phyloP scores from a whole-genome alignment of 2,113 vertebrate species.

The Percopsis transmontana region DNA sequence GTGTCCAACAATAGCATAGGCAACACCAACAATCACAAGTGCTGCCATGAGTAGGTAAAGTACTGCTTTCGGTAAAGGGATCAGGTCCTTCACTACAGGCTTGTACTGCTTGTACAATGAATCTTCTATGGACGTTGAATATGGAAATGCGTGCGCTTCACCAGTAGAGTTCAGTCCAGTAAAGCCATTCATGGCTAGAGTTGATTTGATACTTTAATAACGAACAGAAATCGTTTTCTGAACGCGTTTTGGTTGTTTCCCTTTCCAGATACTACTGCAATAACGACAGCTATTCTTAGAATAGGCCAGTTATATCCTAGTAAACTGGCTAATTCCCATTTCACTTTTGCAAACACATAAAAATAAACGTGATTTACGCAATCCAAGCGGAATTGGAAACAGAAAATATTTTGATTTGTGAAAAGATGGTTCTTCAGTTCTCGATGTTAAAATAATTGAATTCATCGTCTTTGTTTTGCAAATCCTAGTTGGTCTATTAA shows the following conservation, averaged over 20 bases:
- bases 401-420: too few species aligned
- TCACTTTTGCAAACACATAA: background rate
- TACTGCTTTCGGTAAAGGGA: conserved; percentile 78
- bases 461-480: too few species aligned
- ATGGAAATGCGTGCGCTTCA: conserved; percentile 51
- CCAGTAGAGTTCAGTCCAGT: conserved; percentile 49
- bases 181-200: conserved; percentile 40
- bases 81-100: conserved; percentile 70
- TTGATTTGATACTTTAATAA: background rate
- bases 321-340: background rate
- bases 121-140: conserved; percentile 54
- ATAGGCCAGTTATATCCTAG: too few species aligned
- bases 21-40: conserved; percentile 80
- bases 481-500: too few species aligned
- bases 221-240: background rate
- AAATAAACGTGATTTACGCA: too few species aligned
- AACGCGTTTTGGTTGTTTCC: background rate
- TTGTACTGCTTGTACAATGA: conserved; percentile 78
- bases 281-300: too few species aligned
- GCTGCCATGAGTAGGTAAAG: conserved; percentile 83
- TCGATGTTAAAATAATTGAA: too few species aligned
- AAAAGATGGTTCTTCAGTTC: too few species aligned
- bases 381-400: too few species aligned
- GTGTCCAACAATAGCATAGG: conserved; percentile 85
- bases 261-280: background rate